Evolutionary conservation across 2,113 vertebrate genomes (phyloP).

Genomic region (Prietella phreatophila): DNA sequence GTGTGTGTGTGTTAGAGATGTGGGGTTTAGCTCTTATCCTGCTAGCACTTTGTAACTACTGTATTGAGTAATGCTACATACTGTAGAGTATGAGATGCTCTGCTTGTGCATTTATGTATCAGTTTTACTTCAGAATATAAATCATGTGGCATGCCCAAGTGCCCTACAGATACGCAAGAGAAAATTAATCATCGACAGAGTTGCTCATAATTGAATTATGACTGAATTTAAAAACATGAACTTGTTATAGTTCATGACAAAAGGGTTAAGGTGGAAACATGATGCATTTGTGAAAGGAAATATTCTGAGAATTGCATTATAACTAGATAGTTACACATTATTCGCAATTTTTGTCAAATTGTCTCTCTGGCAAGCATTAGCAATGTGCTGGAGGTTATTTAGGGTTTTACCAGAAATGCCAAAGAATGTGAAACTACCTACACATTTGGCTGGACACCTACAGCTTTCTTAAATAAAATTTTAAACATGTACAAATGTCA

Average conservation of each 20-base stretch:
- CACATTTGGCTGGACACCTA: neutral
- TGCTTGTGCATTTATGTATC: neutral
- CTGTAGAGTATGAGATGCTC: neutral
- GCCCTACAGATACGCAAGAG: neutral
- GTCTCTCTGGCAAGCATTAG: neutral
- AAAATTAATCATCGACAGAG: neutral
- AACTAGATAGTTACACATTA: neutral
- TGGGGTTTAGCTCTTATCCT: neutral
- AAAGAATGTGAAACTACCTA: neutral
- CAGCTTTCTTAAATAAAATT: neutral
- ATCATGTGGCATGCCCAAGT: neutral
- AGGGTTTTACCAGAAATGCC: neutral
- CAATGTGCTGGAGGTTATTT: neutral
- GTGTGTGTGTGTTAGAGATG: conserved; percentile 4
- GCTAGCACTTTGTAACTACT: neutral
- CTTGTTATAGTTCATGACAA: neutral
- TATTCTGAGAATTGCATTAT: too few species aligned
- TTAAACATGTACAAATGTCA: neutral
- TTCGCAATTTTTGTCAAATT: neutral
- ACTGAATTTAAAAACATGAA: neutral
- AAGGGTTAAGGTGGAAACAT: neutral
- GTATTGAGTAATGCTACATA: neutral
- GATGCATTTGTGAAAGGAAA: neutral
- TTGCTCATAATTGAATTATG: neutral
- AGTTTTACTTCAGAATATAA: neutral